Conservation (phyloP, 2,797 vertebrate species). For the Rhinichthys osculus region DNA sequence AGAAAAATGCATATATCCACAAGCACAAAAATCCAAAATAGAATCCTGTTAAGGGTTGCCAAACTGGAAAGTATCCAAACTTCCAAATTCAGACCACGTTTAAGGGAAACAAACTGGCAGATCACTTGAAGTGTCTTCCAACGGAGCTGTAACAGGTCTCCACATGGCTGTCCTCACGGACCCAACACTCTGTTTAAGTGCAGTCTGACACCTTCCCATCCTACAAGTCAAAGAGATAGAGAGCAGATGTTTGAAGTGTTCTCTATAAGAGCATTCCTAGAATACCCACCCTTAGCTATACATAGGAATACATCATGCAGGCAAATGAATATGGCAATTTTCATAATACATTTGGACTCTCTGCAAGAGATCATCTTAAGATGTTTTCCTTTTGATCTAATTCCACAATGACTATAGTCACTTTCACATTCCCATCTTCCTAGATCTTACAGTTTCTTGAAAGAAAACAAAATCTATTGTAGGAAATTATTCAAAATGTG, state of each 20-base stretch:
- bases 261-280: conserved; percentile 63
- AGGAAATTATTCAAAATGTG: conserved; percentile 31
- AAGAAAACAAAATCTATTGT: conserved; percentile 2
- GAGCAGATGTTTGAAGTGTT: conserved; percentile 71
- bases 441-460: conserved; percentile 12
- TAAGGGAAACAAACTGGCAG: conserved; percentile 73
- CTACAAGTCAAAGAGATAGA: conserved; percentile 69
- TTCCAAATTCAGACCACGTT: conserved; percentile 66
- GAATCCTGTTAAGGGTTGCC: conserved; percentile 57
- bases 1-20: conserved; percentile 46
- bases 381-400: conserved; percentile 25
- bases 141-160: conserved; percentile 68
- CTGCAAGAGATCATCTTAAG: conserved; percentile 4
- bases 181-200: conserved; percentile 60
- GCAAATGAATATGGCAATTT: conserved; percentile 19
- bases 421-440: conserved; percentile 28
- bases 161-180: conserved; percentile 69
- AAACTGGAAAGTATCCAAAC: conserved; percentile 55
- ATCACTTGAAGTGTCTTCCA: conserved; percentile 69
- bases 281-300: conserved; percentile 23
- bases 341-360: conserved; percentile 5
- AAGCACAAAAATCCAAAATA: conserved; percentile 37
- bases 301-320: conserved; percentile 26
- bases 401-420: conserved; percentile 44
- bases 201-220: conserved; percentile 71